Conservation (phyloP, 1,140 invertebrate genomes). For the Calliopsis andreniformis region DNA sequence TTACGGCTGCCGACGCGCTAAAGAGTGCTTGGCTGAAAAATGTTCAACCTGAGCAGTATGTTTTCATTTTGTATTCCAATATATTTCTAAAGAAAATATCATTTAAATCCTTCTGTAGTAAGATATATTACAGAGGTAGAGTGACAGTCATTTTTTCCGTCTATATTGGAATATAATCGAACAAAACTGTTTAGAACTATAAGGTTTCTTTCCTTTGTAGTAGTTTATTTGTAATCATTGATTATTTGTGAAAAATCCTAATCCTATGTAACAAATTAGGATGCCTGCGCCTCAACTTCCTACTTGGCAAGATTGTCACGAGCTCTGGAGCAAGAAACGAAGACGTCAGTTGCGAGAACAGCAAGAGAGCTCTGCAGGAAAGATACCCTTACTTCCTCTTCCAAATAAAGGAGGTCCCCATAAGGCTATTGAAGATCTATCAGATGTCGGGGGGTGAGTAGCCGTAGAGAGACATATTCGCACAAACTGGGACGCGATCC, state of each 20-base stretch:
- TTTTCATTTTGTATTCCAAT: constrained; percentile 66
- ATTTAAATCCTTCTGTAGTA: constrained; percentile 7
- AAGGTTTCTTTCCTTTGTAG: not conserved
- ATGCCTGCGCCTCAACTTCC: constrained; percentile 92
- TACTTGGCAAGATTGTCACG: constrained; percentile 99
- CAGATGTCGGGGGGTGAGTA: constrained; percentile 84
- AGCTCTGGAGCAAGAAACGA: constrained; percentile 98
- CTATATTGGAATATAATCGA: constrained; percentile 15
- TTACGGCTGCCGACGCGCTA: constrained; percentile 96
- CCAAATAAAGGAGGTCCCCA: constrained; percentile 75
- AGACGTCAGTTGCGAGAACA: constrained; percentile 90
- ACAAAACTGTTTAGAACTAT: not conserved
- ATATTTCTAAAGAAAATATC: constrained; percentile 6
- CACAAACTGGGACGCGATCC: constrained; percentile 59
- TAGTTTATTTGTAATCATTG: not conserved
- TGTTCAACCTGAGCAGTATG: constrained; percentile 94
- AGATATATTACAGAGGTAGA: not conserved
- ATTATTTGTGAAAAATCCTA: constrained; percentile 22
- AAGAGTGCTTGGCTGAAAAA: constrained; percentile 97
- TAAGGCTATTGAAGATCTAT: constrained; percentile 79
- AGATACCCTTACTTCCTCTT: constrained; percentile 70
- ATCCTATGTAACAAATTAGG: constrained; percentile 79
- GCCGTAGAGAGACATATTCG: constrained; percentile 59
- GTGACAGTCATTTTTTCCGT: constrained; percentile 14
- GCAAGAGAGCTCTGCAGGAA: constrained; percentile 82